Evolutionary conservation across 2,797 vertebrate genomes (phyloP).

Genomic region (Hafferia zeledoni): DNA sequence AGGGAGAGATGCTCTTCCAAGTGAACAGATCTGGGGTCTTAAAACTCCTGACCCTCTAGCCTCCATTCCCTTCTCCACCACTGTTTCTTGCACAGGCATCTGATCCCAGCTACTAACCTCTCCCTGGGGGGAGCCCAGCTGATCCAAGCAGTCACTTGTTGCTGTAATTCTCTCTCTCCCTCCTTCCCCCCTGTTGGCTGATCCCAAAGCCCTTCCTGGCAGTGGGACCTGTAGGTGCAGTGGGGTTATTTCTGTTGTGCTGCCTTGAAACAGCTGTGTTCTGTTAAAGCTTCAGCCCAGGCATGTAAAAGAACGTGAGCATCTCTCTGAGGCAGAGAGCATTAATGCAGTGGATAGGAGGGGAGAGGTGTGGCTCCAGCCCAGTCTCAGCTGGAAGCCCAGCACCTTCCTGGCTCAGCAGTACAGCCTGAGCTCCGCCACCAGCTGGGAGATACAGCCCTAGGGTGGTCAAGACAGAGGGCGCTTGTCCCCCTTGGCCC

Average conservation of each 20-base stretch:
- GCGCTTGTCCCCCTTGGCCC: rapidly evolving
- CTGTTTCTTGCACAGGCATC: rapidly evolving
- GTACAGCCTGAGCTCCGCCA: neutral
- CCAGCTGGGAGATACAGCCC: neutral
- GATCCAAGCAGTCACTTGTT: neutral
- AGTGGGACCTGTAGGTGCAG: neutral
- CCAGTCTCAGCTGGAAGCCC: neutral
- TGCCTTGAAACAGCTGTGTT: constrained; percentile 2
- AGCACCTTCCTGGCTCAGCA: neutral
- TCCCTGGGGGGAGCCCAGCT: neutral
- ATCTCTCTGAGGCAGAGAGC: constrained; percentile 53
- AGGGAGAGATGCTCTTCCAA: neutral
- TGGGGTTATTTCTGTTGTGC: neutral
- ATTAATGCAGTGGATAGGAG: constrained; percentile 16
- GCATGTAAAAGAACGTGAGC: constrained; percentile 38
- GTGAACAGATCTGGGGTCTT: neutral
- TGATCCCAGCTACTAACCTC: neutral
- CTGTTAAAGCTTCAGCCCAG: constrained; percentile 4
- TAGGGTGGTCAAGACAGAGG: neutral
- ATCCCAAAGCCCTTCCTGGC: neutral
- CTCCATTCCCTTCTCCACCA: neutral
- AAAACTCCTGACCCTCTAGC: neutral
- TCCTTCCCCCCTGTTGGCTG: neutral
- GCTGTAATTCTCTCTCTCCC: neutral
- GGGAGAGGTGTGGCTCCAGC: neutral